phyloP scores from a whole-genome alignment of 2,797 vertebrate genomes.

The Notoglanidium macrostoma region DNA sequence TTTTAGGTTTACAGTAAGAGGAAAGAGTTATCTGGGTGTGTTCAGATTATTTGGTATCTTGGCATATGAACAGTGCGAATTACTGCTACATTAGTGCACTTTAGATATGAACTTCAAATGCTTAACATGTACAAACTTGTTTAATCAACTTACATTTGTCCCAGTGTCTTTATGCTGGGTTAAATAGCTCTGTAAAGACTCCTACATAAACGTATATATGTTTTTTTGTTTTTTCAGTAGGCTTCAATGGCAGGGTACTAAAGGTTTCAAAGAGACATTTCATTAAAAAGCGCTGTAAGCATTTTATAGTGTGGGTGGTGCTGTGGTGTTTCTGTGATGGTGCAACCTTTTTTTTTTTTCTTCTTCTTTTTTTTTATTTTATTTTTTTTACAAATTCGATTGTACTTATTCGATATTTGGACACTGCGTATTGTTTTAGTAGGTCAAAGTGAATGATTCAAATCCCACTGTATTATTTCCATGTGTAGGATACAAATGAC shows the following conservation, averaged over 20 bases:
- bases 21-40: too few species aligned
- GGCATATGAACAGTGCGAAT: too few species aligned
- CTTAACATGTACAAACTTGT: background rate
- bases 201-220: too few species aligned
- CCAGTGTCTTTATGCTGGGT: background rate
- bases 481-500: background rate
- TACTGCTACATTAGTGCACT: too few species aligned
- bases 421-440: background rate
- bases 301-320: background rate
- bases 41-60: background rate
- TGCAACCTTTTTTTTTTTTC: too few species aligned
- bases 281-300: background rate
- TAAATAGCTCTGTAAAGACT: background rate
- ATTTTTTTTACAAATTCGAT: background rate
- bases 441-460: background rate
- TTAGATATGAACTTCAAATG: background rate
- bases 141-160: background rate
- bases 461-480: background rate
- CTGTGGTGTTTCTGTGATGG: background rate
- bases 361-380: background rate
- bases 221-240: background rate
- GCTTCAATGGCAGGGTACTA: too few species aligned
- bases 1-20: background rate
- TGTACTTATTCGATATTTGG: background rate
- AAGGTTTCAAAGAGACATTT: background rate